These are phyloP conservation scores for Larimichthys crocea DNA, from an alignment of 2,113 vertebrate species.

Conservation along the genomic window DNA sequence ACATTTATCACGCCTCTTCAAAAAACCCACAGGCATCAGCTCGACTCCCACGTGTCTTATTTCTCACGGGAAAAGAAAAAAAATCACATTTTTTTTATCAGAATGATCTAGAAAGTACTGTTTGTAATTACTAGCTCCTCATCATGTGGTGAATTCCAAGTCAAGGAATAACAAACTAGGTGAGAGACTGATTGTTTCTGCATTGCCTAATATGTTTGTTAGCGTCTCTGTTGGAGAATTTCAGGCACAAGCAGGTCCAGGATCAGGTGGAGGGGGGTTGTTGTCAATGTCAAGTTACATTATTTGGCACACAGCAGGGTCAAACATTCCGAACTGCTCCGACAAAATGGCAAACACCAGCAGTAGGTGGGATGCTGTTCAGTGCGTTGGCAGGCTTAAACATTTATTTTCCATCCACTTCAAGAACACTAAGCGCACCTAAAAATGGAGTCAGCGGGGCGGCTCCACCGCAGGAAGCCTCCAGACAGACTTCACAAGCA, in stretches of 20 bases:
- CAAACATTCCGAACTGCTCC: conserved; percentile 65
- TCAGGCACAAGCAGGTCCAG: background rate
- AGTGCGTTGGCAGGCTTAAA: conserved; percentile 24
- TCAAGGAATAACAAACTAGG: background rate
- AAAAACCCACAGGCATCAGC: conserved; percentile 29
- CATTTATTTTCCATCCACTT: conserved; percentile 14
- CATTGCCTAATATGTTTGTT: background rate
- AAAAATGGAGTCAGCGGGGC: conserved; percentile 23
- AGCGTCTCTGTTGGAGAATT: background rate
- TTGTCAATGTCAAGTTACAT: conserved; percentile 49
- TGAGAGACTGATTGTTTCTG: background rate
- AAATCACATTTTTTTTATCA: background rate
- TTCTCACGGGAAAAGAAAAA: conserved; percentile 2
- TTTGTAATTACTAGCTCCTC: background rate
- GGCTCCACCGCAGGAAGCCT: conserved; percentile 38
- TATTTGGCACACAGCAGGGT: conserved; percentile 57
- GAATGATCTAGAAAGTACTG: background rate
- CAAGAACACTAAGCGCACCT: conserved; percentile 16
- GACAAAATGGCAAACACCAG: conserved; percentile 51
- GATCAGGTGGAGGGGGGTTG: conserved; percentile 22
- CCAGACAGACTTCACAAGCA: conserved; percentile 58
- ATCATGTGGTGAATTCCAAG: background rate
- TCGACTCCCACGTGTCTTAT: conserved; percentile 19
- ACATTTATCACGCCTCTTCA: conserved; percentile 36
- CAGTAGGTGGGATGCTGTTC: conserved; percentile 29